These are phyloP conservation scores for Anomalospiza imberbis DNA, from an alignment of 2,797 vertebrate genomes.

Conservation along the genomic window DNA sequence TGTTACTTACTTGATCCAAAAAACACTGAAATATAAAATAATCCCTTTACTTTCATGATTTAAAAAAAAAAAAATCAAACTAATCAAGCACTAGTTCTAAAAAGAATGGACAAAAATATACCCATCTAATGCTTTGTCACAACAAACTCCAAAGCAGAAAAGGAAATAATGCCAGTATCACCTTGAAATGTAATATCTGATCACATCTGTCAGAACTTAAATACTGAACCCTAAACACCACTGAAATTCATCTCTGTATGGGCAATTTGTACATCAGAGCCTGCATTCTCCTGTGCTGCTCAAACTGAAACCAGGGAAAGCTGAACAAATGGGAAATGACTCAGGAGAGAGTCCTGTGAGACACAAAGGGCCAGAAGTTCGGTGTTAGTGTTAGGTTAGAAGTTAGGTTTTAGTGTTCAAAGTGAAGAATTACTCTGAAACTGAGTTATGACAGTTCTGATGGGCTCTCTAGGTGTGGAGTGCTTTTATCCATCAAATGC, in stretches of 20 bases:
- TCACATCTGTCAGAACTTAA: not conserved
- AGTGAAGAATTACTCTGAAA: not conserved
- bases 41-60: not conserved
- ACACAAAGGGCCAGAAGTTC: not conserved
- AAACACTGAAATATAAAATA: not conserved
- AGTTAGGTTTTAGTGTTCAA: not conserved
- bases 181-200: not conserved
- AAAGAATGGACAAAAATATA: not conserved
- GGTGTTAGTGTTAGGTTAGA: fast-evolving
- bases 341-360: not conserved
- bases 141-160: not conserved
- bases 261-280: not conserved
- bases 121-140: not conserved
- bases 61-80: not conserved
- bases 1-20: not conserved
- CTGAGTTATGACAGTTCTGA: not conserved
- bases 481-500: not conserved
- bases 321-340: not conserved
- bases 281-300: not conserved
- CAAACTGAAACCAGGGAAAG: not conserved
- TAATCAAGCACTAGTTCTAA: not conserved
- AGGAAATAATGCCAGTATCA: not conserved
- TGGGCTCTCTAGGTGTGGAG: not conserved
- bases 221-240: not conserved
- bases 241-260: not conserved